Conservation (phyloP, 2,797 vertebrate species). For the Mastacembelus armatus region DNA sequence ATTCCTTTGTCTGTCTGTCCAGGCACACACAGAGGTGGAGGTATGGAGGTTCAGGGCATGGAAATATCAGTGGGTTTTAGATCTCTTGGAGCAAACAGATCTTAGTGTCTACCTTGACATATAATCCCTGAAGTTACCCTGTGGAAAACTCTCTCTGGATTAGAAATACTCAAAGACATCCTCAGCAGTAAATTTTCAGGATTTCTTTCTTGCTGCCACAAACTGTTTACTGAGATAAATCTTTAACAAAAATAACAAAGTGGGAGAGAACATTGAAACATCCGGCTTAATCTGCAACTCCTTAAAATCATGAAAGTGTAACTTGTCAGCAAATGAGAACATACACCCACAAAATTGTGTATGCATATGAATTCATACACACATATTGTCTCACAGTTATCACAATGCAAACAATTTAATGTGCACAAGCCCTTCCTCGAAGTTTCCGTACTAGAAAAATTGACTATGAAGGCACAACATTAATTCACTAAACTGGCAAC, state of each 20-base stretch:
- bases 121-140: constrained; percentile 48
- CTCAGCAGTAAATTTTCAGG: constrained; percentile 21
- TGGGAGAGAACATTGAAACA: constrained; percentile 10
- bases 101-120: constrained; percentile 52
- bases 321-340: constrained; percentile 33
- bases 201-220: constrained; percentile 27
- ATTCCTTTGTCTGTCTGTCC: constrained; percentile 15
- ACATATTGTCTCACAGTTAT: neutral
- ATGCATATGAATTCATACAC: constrained; percentile 3
- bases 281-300: constrained; percentile 12
- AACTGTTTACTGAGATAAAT: constrained; percentile 38
- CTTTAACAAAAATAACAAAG: constrained; percentile 5
- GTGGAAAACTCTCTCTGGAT: constrained; percentile 39
- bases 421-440: constrained; percentile 20
- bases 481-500: constrained; percentile 41
- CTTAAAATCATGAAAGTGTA: constrained; percentile 21
- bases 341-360: constrained; percentile 21
- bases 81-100: constrained; percentile 47
- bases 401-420: constrained; percentile 1
- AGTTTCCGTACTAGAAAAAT: constrained; percentile 25
- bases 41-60: neutral
- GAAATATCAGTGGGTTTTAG: constrained; percentile 60
- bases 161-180: constrained; percentile 51
- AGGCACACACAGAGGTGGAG: neutral
- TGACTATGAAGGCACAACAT: constrained; percentile 26